Percentiles rank a stretch among this genome's conserved stretches.
phyloP scores from a whole-genome alignment of 2,888 invertebrate species.

The Pilophorus perplexus region DNA sequence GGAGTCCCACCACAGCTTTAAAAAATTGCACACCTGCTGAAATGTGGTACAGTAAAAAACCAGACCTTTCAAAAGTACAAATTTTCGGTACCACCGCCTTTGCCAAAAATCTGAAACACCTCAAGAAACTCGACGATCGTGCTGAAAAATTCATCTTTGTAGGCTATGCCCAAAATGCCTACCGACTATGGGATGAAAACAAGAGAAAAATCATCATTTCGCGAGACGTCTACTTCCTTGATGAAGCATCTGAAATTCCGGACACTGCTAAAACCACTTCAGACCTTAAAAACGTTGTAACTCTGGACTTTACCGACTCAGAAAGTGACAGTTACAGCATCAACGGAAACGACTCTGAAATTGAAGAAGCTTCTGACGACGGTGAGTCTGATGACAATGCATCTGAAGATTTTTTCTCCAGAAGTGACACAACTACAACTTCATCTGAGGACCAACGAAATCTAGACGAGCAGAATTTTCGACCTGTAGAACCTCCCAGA shows the following conservation, averaged over 20 bases:
- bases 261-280: neutral
- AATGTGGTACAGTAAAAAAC: slow-evolving; percentile 49
- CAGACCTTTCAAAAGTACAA: slow-evolving; percentile 49
- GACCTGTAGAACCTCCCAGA: too few species aligned
- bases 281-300: neutral
- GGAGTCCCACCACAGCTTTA: slow-evolving; percentile 47
- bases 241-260: neutral
- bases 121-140: slow-evolving; percentile 50
- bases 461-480: too few species aligned
- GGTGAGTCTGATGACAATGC: neutral
- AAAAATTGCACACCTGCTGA: slow-evolving; percentile 49
- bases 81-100: slow-evolving; percentile 50
- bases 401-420: neutral
- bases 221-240: slow-evolving; percentile 1
- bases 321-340: neutral
- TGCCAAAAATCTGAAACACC: slow-evolving; percentile 47
- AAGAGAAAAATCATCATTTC: slow-evolving; percentile 42
- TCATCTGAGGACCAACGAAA: too few species aligned
- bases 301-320: neutral
- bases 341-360: neutral
- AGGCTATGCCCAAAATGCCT: slow-evolving; percentile 47
- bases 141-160: slow-evolving; percentile 49
- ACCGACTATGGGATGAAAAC: slow-evolving; percentile 47
- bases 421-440: too few species aligned
- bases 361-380: neutral